Evolutionary conservation across 2,888 invertebrate species (phyloP).

Genomic region (Zygothrica quintamaculata): DNA sequence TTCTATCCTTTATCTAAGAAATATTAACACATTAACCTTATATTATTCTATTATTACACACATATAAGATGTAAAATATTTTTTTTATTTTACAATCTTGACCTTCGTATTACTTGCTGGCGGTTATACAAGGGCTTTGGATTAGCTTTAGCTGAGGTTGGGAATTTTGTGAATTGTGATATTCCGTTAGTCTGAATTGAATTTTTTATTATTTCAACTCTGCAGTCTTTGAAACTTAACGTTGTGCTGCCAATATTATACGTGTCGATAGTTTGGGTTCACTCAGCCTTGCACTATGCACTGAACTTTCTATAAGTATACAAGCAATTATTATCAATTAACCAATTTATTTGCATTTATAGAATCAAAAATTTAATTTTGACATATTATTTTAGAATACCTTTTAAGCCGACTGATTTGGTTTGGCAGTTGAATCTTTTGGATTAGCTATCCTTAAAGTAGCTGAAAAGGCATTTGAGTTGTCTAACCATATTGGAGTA

Average conservation of each 20-base stretch:
- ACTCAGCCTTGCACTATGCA: slow-evolving; percentile 1
- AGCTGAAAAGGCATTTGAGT: slow-evolving; percentile 89
- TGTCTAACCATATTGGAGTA: slow-evolving; percentile 85
- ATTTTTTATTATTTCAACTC: slow-evolving; percentile 86
- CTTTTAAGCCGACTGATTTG: slow-evolving; percentile 85
- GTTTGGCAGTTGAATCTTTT: slow-evolving; percentile 57
- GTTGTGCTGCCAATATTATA: slow-evolving; percentile 89
- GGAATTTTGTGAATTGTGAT: neutral
- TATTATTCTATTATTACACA: neutral
- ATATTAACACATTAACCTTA: too few species aligned
- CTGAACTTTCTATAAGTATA: slow-evolving; percentile 12
- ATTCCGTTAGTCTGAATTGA: slow-evolving; percentile 2
- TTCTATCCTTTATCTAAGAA: too few species aligned
- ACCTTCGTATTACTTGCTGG: slow-evolving; percentile 51
- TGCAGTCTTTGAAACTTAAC: slow-evolving; percentile 88
- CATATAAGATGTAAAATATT: neutral
- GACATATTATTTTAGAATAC: slow-evolving; percentile 2
- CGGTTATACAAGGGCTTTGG: slow-evolving; percentile 46
- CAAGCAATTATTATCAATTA: slow-evolving; percentile 29
- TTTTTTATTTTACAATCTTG: slow-evolving; percentile 25
- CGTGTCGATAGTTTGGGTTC: slow-evolving; percentile 86
- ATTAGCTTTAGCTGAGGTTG: neutral
- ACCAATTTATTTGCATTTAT: too few species aligned
- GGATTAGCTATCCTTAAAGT: slow-evolving; percentile 90
- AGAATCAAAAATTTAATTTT: too few species aligned